These are phyloP conservation scores for Brachionus asplanchnoidis DNA, from an alignment of 1,140 invertebrate species.

Conservation along the genomic window DNA sequence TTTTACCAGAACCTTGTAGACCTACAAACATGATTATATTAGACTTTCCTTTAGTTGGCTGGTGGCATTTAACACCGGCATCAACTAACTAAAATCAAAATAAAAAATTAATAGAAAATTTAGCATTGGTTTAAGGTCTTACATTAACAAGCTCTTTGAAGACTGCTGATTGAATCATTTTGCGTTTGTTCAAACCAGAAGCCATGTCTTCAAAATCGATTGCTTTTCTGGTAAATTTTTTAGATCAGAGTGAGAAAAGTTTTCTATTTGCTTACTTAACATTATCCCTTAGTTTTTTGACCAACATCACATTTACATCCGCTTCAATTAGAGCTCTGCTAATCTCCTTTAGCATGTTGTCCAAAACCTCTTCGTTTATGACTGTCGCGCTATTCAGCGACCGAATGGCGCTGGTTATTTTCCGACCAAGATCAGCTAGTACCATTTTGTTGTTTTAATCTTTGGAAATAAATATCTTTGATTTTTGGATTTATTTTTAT, in stretches of 20 bases:
- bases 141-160: slow-evolving; percentile 98
- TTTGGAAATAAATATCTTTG: not conserved
- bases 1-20: slow-evolving; percentile 95
- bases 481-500: not conserved
- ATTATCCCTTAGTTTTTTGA: slow-evolving; percentile 95
- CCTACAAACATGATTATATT: slow-evolving; percentile 99
- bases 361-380: slow-evolving; percentile 94
- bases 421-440: slow-evolving; percentile 97
- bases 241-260: not conserved
- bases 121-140: slow-evolving; percentile 43
- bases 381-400: slow-evolving; percentile 96
- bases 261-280: slow-evolving; percentile 64
- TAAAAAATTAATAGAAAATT: not conserved
- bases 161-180: slow-evolving; percentile 97
- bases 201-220: slow-evolving; percentile 99
- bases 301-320: slow-evolving; percentile 95
- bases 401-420: slow-evolving; percentile 94
- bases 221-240: slow-evolving; percentile 59
- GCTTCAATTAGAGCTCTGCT: slow-evolving; percentile 93
- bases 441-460: slow-evolving; percentile 71
- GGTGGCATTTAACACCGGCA: slow-evolving; percentile 92
- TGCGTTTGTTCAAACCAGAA: slow-evolving; percentile 91
- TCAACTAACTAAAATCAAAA: slow-evolving; percentile 75
- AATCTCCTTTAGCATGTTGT: slow-evolving; percentile 99
- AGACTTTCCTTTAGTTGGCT: slow-evolving; percentile 85